Percentiles rank a stretch among this genome's conserved stretches.
Evolutionary conservation across 2,797 vertebrate genomes (phyloP).

Genomic region (Anguilla anguilla): DNA sequence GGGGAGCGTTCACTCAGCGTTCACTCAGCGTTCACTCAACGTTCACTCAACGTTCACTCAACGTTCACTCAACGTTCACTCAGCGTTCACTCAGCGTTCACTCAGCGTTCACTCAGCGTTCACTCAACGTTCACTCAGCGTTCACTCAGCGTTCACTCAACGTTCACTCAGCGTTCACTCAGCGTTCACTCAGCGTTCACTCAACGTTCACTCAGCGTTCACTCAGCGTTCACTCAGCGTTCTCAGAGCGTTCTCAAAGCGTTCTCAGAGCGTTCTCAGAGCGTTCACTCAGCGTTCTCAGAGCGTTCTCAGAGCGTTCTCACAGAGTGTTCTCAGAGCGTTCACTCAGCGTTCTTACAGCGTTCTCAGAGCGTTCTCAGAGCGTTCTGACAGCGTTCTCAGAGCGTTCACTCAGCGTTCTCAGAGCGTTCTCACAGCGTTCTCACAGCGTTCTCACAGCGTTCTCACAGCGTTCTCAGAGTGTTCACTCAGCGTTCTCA

Average conservation of each 20-base stretch:
- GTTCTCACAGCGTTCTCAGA: background rate
- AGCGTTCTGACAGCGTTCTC: too few relatives aligned
- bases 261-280: too few relatives aligned
- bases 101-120: background rate
- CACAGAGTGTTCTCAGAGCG: background rate
- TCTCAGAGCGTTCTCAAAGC: too few relatives aligned
- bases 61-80: too few relatives aligned
- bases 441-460: background rate
- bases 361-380: background rate
- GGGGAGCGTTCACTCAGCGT: background rate
- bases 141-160: background rate
- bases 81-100: too few relatives aligned
- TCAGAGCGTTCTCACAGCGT: background rate
- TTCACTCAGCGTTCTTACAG: too few relatives aligned
- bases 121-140: background rate
- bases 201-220: too few relatives aligned
- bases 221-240: too few relatives aligned
- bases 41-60: too few relatives aligned
- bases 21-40: background rate
- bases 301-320: background rate
- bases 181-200: too few relatives aligned
- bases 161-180: background rate
- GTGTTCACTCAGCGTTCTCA: background rate
- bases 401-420: background rate
- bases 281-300: too few relatives aligned